These are phyloP conservation scores for Platorchestia sp. DNA, from an alignment of 1,140 invertebrate genomes.

Conservation along the genomic window DNA sequence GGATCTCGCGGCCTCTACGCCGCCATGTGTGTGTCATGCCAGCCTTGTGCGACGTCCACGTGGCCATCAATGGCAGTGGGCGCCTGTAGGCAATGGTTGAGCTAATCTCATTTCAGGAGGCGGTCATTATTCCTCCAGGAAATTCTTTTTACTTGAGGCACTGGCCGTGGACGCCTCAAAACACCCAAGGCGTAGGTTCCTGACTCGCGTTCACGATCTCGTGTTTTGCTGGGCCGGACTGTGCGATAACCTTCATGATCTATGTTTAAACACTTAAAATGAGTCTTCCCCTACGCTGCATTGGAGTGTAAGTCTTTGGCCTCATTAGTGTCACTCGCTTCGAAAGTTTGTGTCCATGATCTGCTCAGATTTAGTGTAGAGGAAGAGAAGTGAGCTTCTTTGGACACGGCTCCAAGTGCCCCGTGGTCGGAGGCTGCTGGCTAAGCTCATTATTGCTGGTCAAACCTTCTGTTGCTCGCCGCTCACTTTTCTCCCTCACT, in stretches of 20 bases:
- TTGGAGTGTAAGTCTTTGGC: too few relatives aligned
- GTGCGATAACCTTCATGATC: background rate
- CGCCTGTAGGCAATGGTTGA: background rate
- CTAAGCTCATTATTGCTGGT: background rate
- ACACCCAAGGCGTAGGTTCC: background rate
- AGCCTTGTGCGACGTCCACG: background rate
- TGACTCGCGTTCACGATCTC: background rate
- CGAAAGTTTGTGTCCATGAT: background rate
- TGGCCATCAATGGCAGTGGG: slow-evolving; percentile 2
- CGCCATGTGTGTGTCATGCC: background rate
- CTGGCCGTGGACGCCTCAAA: background rate
- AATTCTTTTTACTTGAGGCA: slow-evolving; percentile 28
- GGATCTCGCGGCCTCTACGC: too few relatives aligned
- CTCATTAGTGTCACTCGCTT: background rate
- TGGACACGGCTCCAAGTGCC: background rate
- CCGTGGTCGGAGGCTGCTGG: background rate
- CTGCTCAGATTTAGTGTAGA: background rate
- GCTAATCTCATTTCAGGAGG: slow-evolving; percentile 23
- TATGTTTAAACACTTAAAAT: background rate
- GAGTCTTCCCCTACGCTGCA: background rate
- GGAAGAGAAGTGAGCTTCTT: background rate
- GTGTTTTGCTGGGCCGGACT: background rate
- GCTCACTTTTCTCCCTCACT: background rate
- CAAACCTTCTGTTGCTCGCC: background rate
- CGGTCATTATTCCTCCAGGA: slow-evolving; percentile 41